Conservation (phyloP, 1,140 invertebrate species). For the Camponotus vicinus region DNA sequence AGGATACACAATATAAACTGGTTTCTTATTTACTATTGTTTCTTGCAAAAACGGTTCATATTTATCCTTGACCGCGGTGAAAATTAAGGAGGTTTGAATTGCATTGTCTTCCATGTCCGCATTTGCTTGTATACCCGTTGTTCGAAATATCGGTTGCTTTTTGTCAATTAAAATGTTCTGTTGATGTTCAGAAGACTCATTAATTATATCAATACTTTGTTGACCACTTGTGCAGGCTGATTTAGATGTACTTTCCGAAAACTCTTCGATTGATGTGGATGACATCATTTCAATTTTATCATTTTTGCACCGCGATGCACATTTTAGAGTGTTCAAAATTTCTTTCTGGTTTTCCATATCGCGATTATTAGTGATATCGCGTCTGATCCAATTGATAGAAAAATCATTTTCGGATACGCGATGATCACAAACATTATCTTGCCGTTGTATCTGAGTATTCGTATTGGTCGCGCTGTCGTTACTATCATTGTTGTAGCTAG, state of each 20-base stretch:
- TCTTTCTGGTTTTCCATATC: slow-evolving; percentile 70
- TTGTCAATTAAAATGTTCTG: slow-evolving; percentile 64
- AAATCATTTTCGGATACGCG: slow-evolving; percentile 80
- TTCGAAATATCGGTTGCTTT: slow-evolving; percentile 71
- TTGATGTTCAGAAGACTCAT: slow-evolving; percentile 51
- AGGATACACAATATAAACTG: slow-evolving; percentile 96
- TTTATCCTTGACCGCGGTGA: slow-evolving; percentile 69
- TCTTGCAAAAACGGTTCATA: slow-evolving; percentile 75
- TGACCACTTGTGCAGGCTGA: slow-evolving; percentile 77
- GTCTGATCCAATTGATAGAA: slow-evolving; percentile 84
- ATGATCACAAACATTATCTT: slow-evolving; percentile 63
- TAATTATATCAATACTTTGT: slow-evolving; percentile 69
- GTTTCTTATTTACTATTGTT: slow-evolving; percentile 87
- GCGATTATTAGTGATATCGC: slow-evolving; percentile 73
- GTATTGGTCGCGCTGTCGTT: slow-evolving; percentile 82
- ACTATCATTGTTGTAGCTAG: slow-evolving; percentile 79
- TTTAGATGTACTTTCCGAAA: slow-evolving; percentile 85
- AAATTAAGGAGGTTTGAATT: slow-evolving; percentile 84
- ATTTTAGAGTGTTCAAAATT: slow-evolving; percentile 73
- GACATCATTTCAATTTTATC: slow-evolving; percentile 82
- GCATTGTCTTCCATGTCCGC: slow-evolving; percentile 82
- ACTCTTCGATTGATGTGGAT: slow-evolving; percentile 85
- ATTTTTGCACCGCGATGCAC: slow-evolving; percentile 80
- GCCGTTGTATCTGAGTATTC: slow-evolving; percentile 81
- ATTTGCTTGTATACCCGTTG: slow-evolving; percentile 80